phyloP scores from a whole-genome alignment of 2,888 invertebrate species.

The Corythucha ciliata region DNA sequence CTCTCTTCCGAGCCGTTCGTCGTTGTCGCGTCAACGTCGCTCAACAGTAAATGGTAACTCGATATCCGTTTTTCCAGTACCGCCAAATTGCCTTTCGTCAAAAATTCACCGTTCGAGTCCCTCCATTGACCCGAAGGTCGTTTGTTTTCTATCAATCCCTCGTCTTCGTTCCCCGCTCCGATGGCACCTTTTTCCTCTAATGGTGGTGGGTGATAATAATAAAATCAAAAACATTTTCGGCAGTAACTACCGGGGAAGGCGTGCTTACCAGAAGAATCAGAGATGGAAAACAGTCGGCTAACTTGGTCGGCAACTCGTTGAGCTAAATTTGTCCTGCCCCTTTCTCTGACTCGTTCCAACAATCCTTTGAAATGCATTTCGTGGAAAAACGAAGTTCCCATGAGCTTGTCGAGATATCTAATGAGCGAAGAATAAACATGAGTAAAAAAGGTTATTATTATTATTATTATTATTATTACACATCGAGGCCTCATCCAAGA shows the following conservation, averaged over 20 bases:
- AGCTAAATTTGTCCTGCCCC: conserved; percentile 55
- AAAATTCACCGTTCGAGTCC: conserved; percentile 29
- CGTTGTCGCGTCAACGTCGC: too few relatives aligned
- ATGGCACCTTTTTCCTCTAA: too few relatives aligned
- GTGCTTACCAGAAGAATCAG: conserved; percentile 9
- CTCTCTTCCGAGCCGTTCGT: too few relatives aligned
- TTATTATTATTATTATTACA: too few relatives aligned
- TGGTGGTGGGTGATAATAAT: too few relatives aligned
- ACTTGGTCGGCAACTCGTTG: conserved; percentile 67
- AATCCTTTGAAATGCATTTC: conserved; percentile 69
- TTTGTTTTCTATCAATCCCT: conserved; percentile 23
- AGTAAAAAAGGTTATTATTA: too few relatives aligned
- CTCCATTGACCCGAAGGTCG: too few relatives aligned
- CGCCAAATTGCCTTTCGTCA: conserved; percentile 33
- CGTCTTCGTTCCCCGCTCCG: neutral
- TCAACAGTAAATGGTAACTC: too few relatives aligned
- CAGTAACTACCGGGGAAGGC: too few relatives aligned
- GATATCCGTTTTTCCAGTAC: conserved; percentile 31
- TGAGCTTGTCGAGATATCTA: conserved; percentile 69
- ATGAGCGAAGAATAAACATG: neutral
- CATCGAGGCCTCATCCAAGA: too few relatives aligned
- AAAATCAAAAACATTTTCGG: too few relatives aligned
- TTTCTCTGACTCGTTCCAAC: conserved; percentile 63
- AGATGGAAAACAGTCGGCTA: conserved; percentile 33
- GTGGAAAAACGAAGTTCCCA: conserved; percentile 78